These are phyloP conservation scores for Hipparchia semele DNA, from an alignment of 2,888 invertebrate genomes.

Conservation along the genomic window DNA sequence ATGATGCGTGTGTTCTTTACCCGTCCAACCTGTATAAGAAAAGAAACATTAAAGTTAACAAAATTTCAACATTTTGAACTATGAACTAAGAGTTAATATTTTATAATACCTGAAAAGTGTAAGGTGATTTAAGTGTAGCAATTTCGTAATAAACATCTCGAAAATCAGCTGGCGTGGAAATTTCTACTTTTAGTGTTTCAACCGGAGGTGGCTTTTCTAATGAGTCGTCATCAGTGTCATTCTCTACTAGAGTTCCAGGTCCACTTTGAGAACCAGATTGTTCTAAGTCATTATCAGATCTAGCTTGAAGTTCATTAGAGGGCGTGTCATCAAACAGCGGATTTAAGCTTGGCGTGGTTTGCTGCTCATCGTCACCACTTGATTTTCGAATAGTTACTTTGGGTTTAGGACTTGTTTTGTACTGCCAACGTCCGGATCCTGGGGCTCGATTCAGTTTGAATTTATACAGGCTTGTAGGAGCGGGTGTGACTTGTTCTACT, in stretches of 20 bases:
- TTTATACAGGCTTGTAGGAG: constrained; percentile 87
- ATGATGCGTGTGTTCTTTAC: constrained; percentile 94
- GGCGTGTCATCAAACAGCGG: constrained; percentile 71
- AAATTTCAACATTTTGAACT: background rate
- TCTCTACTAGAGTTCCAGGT: constrained; percentile 84
- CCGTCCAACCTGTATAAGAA: constrained; percentile 88
- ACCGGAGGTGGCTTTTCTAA: constrained; percentile 85
- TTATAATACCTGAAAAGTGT: constrained; percentile 90
- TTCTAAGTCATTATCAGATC: constrained; percentile 87
- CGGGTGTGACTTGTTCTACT: constrained; percentile 78
- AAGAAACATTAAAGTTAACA: background rate
- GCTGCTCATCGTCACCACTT: constrained; percentile 80
- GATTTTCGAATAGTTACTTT: constrained; percentile 91
- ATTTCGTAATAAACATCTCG: constrained; percentile 94
- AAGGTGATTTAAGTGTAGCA: constrained; percentile 94
- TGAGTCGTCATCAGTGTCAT: constrained; percentile 85
- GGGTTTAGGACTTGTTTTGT: constrained; percentile 94
- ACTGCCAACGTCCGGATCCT: constrained; percentile 95
- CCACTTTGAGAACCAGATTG: constrained; percentile 87
- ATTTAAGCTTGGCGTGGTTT: constrained; percentile 73
- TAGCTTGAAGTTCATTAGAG: constrained; percentile 81
- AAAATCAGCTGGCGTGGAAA: constrained; percentile 93
- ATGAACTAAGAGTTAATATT: background rate
- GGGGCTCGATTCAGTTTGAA: constrained; percentile 92
- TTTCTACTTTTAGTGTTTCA: constrained; percentile 94